Conservation (phyloP, 2,113 vertebrate genomes). For the Buteo buteo region DNA sequence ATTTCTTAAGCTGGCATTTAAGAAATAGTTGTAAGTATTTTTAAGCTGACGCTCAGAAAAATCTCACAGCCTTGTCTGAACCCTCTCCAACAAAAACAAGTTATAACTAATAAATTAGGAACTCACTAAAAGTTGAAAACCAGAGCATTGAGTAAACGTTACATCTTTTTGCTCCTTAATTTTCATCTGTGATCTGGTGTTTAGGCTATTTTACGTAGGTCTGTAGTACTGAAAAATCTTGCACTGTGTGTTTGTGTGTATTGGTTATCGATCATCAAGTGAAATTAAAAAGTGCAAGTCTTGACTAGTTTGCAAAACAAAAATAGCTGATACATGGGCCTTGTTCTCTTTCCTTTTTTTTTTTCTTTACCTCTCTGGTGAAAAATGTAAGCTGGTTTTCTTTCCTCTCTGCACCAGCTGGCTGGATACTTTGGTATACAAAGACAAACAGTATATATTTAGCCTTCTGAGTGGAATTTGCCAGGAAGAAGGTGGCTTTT, state of each 20-base stretch:
- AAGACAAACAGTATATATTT: neutral
- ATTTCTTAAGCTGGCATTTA: constrained; percentile 59
- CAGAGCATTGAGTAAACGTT: neutral
- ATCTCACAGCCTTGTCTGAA: constrained; percentile 45
- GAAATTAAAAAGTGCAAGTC: constrained; percentile 6
- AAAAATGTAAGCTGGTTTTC: neutral
- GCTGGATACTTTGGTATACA: neutral
- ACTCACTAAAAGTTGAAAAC: constrained; percentile 35
- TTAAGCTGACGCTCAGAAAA: constrained; percentile 44
- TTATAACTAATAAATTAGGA: constrained; percentile 65
- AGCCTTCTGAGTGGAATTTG: neutral
- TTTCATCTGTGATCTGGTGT: neutral
- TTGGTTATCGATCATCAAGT: constrained; percentile 23
- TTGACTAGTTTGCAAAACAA: neutral
- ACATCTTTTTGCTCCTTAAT: neutral
- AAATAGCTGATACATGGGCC: neutral
- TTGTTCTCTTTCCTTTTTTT: neutral
- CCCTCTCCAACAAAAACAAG: constrained; percentile 52
- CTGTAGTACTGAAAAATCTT: neutral
- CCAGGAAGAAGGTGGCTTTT: neutral
- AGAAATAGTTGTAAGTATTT: constrained; percentile 23
- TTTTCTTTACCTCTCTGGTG: neutral
- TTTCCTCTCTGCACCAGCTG: neutral
- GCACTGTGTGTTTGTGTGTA: neutral
- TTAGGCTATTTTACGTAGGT: neutral